Evolutionary conservation across 2,113 vertebrate genomes (phyloP), one percentile per base, ranked within the genome.

Genomic region (Rhombomys opimus): DNA sequence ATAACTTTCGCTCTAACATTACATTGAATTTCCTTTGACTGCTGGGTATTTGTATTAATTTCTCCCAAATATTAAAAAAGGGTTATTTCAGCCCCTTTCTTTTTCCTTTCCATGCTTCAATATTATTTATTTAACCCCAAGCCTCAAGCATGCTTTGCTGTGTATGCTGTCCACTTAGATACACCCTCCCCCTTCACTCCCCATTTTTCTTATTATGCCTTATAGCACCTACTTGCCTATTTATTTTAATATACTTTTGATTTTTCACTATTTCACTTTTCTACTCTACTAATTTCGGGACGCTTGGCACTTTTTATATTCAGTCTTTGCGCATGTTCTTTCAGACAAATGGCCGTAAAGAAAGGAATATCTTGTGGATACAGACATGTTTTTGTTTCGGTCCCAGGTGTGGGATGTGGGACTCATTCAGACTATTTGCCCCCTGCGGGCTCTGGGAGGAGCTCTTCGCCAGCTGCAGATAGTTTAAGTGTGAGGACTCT

Each of bases 221-320:
- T 67, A 10, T n/a, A 57, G 17, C 23, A 65, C 70, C 25, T 61
- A 15, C 89, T 95, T 14, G 3, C 82, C 38, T 54, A 18, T 52
- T 81, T 72, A 27, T 87, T 87, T 61, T 41, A 77, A 84, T 50
- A n/a, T 63, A 85, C 38, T 68, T 65, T 63, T 93, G 38, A 61
- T 84, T 89, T 93, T 52, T 91, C 25, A 46, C 6, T 89, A 50
- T 91, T 96, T 67, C 46, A 91, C 9, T 73, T 35, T 59, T 4
- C 3, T 13, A 46, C 46, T 35, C 14, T 11, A 32, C 3, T 84
- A 93, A 18, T 90, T 82, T 87, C 2, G 76, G 75, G 61, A 65
- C 2, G 10, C 86, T 12, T 76, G 6, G 7, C 12, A 63, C n/a
- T 87, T 65, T 32, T 84, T 38, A 38, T 77, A 77, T 91, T 87